Percentiles rank a stretch among this genome's conserved stretches.
phyloP scores from a whole-genome alignment of 2,888 invertebrate species.

The Acleris holmiana region DNA sequence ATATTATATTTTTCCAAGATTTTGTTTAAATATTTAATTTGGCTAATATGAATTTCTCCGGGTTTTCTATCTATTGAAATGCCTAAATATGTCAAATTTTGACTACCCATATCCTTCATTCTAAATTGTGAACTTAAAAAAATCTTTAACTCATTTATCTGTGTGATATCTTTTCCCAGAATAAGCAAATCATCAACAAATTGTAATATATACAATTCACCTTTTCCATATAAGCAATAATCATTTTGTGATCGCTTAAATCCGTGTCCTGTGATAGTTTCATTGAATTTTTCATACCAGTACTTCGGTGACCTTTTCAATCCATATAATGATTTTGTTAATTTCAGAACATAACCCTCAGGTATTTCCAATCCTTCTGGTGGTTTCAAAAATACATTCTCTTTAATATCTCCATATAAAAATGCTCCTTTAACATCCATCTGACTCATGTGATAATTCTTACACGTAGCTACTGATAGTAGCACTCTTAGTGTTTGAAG shows the following conservation, averaged over 20 bases:
- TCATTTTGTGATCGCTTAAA: constrained; percentile 37
- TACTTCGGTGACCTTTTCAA: too few relatives aligned
- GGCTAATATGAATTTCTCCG: constrained; percentile 18
- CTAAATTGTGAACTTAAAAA: constrained; percentile 32
- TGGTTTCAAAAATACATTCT: constrained; percentile 39
- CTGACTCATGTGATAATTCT: constrained; percentile 30
- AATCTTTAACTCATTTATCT: constrained; percentile 22
- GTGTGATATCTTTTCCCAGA: constrained; percentile 4
- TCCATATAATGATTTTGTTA: constrained; percentile 37
- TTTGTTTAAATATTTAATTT: too few relatives aligned
- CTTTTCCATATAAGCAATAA: constrained; percentile 36
- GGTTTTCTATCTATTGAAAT: constrained; percentile 22
- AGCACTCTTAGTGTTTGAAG: constrained; percentile 21
- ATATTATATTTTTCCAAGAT: constrained; percentile 37
- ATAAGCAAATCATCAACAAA: background rate
- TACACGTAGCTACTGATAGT: constrained; percentile 25
- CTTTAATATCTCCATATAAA: constrained; percentile 43
- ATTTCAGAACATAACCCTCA: constrained; percentile 32
- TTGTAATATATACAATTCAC: constrained; percentile 18
- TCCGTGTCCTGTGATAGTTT: constrained; percentile 32
- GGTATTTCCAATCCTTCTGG: constrained; percentile 37
- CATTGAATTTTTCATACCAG: constrained; percentile 38
- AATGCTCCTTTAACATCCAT: constrained; percentile 42
- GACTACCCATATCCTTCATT: constrained; percentile 37
- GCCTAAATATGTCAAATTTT: constrained; percentile 34